Base-by-base conservation (phyloP, 2,797 vertebrate genomes). In the Tragopan temminckii region DNA sequence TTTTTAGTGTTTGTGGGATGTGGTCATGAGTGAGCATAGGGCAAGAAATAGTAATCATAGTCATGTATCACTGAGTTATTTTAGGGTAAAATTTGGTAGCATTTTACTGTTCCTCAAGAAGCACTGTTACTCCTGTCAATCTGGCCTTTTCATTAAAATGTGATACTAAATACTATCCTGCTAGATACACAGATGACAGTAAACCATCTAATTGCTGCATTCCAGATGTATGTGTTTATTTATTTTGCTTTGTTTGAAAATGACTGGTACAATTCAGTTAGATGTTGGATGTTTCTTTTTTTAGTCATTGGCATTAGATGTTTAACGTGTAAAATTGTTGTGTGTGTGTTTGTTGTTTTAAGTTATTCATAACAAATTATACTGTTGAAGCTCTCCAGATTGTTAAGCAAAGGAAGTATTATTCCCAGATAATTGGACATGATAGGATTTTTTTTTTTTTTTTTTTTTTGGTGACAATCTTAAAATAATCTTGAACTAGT, bases 401-500 rank as follows among this genome's bases (percentile, higher is more conserved):
- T 78, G 3, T 63, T 79, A 61, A 82, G 16, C 20, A 61, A 48
- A 79, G 18, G 9, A 71, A 79, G 15, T 64, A 68, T 7, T 64
- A 79, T 7, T 89, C 8, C 6, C 18, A 48, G 21, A 24, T 45
- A 77, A 48, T 21, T 24, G 9, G 31, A 52, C 31, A 7, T 9
- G 17, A 5, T 1, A 21, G 3, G 4, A 5, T 3, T 5, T 9
- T 1, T 11, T 4, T 42, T 14, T 1, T 31, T 24, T 7, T 24
- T 48, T 46, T 5, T 46, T 46, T 46, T 4, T 40, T 40, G 40
- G 31, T 71, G 43, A 58, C 3, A 38, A 10, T 62, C 61, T 62
- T 69, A 29, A 21, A 66, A 77, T 12, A 45, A 27, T 69, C 38
- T 83, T 58, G 13, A 77, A 53, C 18, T 58, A 11, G 0, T 68